Evolutionary conservation across 30 jellyfish, hydroid and myxozoan genomes (phyloP), one percentile per base, ranked within the genome.

Genomic region (Aurelia aurita complex sp. Pacific): DNA sequence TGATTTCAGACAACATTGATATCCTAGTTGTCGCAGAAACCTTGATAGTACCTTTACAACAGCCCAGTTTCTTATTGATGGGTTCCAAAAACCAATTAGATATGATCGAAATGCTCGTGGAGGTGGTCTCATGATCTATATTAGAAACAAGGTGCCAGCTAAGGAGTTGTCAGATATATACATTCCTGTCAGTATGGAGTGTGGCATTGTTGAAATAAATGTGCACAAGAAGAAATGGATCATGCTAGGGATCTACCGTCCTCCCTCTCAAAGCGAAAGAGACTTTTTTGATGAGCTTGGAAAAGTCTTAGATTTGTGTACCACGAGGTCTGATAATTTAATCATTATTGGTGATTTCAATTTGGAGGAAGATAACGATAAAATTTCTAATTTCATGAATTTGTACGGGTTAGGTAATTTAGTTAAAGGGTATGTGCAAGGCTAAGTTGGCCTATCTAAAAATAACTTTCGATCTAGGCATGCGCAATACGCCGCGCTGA

Each of bases 331-430:
- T 42, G 86, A 76, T 40, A 76, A 76, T 59, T 76, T 76, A 29
- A 59, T 76, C 54, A 76, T 76, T 76, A 76, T 76, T n/a, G 75
- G 86, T 60, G 86, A 76, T 54, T 76, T 76, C 86, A 76, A 18
- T 76, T 0, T 76, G 54, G 75, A 76, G 76, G 86, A 76, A 76
- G 52, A 64, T 29, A 53, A 62, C 76, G 75, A 76, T 76, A 76
- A 15, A 10, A 23, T 76, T 16, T 76, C 86, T 76, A 76, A 76
- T 59, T 76, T 76, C 75, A 76, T 76, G 86, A 76, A 76, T 76
- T 42, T 43, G 86, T 54, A 76, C 32, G 86, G 86, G 76, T 76
- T 76, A 64, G 76, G 63, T 76, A 76, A 55, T 64, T 53, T 76
- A 33, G 76, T 76, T 76, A 59, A 76, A 33, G 57, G n/a, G n/a